Conservation (phyloP, 2,113 vertebrate species). For the Fukomys damarensis region DNA sequence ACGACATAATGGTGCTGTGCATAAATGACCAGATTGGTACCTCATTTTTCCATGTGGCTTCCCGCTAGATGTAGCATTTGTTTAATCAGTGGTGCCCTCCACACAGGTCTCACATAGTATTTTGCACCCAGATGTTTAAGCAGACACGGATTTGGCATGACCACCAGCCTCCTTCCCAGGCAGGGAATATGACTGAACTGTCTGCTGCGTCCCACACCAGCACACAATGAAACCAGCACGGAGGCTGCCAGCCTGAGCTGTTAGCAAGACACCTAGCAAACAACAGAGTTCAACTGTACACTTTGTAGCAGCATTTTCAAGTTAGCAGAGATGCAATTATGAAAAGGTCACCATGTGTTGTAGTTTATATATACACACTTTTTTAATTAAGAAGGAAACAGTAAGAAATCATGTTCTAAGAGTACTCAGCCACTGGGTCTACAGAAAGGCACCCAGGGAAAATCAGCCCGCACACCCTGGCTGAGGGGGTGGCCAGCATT, state of each 20-base stretch:
- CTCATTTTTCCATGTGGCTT: background rate
- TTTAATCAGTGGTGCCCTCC: background rate
- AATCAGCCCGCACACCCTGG: background rate
- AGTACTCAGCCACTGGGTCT: background rate
- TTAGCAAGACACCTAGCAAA: background rate
- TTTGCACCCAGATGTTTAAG: background rate
- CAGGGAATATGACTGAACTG: background rate
- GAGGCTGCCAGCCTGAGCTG: background rate
- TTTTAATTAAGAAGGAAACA: slow-evolving; percentile 47
- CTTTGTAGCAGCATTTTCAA: background rate
- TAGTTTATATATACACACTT: background rate
- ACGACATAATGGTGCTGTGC: background rate
- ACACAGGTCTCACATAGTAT: background rate
- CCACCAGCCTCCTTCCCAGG: background rate
- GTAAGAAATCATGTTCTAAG: slow-evolving; percentile 18
- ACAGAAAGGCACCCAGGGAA: slow-evolving; percentile 33
- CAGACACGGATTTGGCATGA: background rate
- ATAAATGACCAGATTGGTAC: background rate
- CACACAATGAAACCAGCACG: background rate
- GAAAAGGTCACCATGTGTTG: slow-evolving; percentile 5
- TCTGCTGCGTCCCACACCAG: background rate
- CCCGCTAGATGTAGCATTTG: background rate
- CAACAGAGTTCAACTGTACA: background rate
- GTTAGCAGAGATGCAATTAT: slow-evolving; percentile 8
- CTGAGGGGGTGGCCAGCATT: background rate